Evolutionary conservation across 30 jellyfish, hydroid and myxozoan genomes (phyloP).

Genomic region (Aurelia aurita complex sp. Pacific): DNA sequence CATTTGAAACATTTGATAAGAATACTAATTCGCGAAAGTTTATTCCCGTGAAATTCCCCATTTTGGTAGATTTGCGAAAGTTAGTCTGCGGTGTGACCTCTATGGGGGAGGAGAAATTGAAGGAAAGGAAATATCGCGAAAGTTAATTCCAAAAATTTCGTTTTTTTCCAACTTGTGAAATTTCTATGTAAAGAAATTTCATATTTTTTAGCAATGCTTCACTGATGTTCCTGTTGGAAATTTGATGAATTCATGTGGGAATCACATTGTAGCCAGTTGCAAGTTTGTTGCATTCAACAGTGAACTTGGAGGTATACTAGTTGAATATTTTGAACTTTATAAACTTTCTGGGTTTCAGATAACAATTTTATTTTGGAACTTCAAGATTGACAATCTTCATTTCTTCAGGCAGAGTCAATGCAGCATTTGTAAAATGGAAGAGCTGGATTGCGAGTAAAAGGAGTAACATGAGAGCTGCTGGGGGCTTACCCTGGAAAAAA

Average conservation of each 20-base stretch:
- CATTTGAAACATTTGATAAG: too few species aligned
- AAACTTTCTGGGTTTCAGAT: neutral
- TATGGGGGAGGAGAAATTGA: too few species aligned
- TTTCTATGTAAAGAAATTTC: too few species aligned
- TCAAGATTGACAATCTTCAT: neutral
- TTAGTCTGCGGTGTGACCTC: too few species aligned
- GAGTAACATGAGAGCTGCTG: too few species aligned
- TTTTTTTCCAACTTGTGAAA: too few species aligned
- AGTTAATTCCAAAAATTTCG: too few species aligned
- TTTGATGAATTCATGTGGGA: constrained; percentile 88
- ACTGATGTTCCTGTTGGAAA: constrained; percentile 84
- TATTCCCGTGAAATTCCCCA: too few species aligned
- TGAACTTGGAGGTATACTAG: constrained; percentile 84
- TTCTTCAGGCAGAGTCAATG: neutral
- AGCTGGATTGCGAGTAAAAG: neutral
- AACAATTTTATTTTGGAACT: neutral
- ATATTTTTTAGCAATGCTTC: constrained; percentile 62
- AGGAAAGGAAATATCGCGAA: too few species aligned
- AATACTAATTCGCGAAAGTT: too few species aligned
- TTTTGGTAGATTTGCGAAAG: too few species aligned
- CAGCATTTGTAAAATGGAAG: neutral
- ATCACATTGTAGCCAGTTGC: constrained; percentile 83
- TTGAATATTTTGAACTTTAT: neutral
- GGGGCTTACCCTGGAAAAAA: too few species aligned
- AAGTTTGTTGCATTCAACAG: constrained; percentile 75